These are phyloP conservation scores for Delichon dasypus DNA, from an alignment of 2,797 vertebrate genomes.

Conservation along the genomic window DNA sequence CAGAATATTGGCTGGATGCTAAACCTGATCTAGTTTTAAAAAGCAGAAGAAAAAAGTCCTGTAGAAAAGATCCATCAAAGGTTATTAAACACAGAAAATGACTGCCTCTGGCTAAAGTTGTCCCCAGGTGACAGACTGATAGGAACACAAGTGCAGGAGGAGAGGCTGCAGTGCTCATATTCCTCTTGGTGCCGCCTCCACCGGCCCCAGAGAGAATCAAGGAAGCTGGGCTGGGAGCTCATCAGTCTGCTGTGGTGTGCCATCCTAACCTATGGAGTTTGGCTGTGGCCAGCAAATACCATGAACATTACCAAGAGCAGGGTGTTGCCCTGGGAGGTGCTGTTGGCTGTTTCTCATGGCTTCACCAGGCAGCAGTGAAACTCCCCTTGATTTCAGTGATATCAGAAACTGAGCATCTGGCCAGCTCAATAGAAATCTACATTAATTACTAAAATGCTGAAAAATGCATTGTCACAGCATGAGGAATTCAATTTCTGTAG, in stretches of 20 bases:
- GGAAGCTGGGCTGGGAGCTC: background rate
- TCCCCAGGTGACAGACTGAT: background rate
- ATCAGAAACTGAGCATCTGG: background rate
- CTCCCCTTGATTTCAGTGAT: background rate
- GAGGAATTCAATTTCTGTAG: background rate
- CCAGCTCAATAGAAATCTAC: background rate
- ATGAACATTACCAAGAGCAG: background rate
- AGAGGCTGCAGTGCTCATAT: background rate
- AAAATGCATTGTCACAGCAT: background rate
- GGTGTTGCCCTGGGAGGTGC: background rate
- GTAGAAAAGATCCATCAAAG: background rate
- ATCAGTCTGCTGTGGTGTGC: accelerated
- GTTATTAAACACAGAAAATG: background rate
- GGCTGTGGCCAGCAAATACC: background rate
- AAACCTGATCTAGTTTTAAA: background rate
- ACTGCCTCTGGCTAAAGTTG: background rate
- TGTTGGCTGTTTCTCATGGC: background rate
- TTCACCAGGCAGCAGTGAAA: background rate
- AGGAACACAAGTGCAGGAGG: background rate
- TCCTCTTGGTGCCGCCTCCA: background rate
- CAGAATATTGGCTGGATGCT: conserved; percentile 6
- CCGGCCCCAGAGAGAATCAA: accelerated
- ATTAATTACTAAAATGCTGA: background rate
- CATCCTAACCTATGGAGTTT: background rate
- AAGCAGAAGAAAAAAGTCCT: background rate